Evolutionary conservation across 2,113 vertebrate genomes (phyloP), one percentile per base, ranked within the genome.

Genomic region (Centropus unirufus): DNA sequence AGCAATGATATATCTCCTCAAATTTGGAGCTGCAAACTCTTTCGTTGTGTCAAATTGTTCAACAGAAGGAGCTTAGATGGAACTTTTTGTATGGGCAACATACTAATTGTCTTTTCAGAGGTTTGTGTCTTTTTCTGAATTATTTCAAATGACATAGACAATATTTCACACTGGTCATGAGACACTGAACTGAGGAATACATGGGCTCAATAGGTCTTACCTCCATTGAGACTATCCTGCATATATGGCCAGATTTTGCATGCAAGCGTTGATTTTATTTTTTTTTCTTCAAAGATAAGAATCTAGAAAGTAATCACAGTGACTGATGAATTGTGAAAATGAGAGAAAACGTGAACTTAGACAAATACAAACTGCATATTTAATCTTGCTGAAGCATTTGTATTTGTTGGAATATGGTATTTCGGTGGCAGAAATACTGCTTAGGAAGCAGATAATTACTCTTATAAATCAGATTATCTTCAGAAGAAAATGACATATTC

Each of bases 351-450:
- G 7, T 87, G 49, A 89, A 70, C 34, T 70, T 85, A 63, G 44
- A 74, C 23, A 93, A 87, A 88, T 30, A 69, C 34, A 77, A 91
- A 51, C 26, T 40, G 23, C 30, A 52, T 74, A 70, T 80, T 88
- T 85, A 77, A 18, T 83, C 51, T 44, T 79, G 13, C 30, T 89
- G 74, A 82, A 69, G 27, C 80, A 80, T 70, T 91, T 80, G 11
- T 57, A 59, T 76, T 90, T 85, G 46, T 79, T 85, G 47, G 92
- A 90, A 86, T 61, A 54, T 19, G 11, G 6, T 80, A 74, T 92
- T 94, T 89, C 64, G 83, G 80, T 39, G 74, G 72, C 64, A 83
- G 72, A 93, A 95, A 83, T 69, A 51, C 26, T 89, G 79, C 47
- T 90, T 66, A 77, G 55, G 47, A 88, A 74, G 42, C 39, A 86